phyloP scores from a whole-genome alignment of 2,113 vertebrate genomes.

The Melanocharis versteri region DNA sequence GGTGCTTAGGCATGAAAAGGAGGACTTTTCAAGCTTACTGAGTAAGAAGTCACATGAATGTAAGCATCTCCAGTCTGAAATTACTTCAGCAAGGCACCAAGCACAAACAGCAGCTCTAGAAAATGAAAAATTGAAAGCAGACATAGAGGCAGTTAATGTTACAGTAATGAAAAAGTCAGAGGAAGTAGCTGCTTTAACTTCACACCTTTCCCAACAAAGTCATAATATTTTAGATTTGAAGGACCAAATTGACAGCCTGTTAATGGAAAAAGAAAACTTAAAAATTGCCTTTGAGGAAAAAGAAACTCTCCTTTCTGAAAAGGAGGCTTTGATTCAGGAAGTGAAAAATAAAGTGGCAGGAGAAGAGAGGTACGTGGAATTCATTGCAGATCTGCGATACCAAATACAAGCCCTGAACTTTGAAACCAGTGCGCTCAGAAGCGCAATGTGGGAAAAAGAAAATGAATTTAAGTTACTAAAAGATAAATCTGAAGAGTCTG shows the following conservation, averaged over 20 bases:
- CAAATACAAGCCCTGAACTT: slow-evolving; percentile 55
- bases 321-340: slow-evolving; percentile 72
- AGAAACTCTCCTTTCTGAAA: slow-evolving; percentile 65
- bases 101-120: slow-evolving; percentile 69
- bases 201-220: slow-evolving; percentile 61
- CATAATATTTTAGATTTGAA: slow-evolving; percentile 62
- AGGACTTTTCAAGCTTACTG: slow-evolving; percentile 42
- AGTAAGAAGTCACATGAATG: slow-evolving; percentile 63
- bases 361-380: slow-evolving; percentile 65
- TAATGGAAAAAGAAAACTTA: slow-evolving; percentile 67
- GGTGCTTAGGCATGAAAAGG: slow-evolving; percentile 68
- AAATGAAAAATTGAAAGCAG: slow-evolving; percentile 71
- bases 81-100: slow-evolving; percentile 62
- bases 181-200: slow-evolving; percentile 66
- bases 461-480: slow-evolving; percentile 54
- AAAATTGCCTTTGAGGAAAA: slow-evolving; percentile 61
- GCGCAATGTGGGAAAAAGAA: slow-evolving; percentile 65
- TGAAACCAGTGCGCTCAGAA: slow-evolving; percentile 35
- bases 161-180: slow-evolving; percentile 51
- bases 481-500: slow-evolving; percentile 70
- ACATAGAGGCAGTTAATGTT: slow-evolving; percentile 62
- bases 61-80: slow-evolving; percentile 52
- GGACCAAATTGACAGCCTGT: slow-evolving; percentile 58
- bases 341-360: slow-evolving; percentile 57
- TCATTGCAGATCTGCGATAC: slow-evolving; percentile 67